These are phyloP conservation scores for Sarcoramphus papa DNA, from an alignment of 2,797 vertebrate genomes.

Conservation along the genomic window DNA sequence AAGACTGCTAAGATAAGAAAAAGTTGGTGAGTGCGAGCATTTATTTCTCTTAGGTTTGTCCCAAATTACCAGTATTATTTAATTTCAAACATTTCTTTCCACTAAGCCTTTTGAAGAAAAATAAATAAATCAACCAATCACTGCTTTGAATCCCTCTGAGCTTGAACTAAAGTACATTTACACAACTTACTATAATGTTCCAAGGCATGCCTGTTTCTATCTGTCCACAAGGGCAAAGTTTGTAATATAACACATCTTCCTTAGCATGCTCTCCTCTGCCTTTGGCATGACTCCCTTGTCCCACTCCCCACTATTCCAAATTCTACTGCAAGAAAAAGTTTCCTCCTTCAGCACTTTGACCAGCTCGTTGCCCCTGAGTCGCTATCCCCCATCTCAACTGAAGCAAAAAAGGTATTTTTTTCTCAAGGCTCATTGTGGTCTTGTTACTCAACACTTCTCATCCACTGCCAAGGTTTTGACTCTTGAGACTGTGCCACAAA, in stretches of 20 bases:
- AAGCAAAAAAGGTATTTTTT: not conserved
- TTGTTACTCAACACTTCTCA: not conserved
- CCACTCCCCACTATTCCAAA: not conserved
- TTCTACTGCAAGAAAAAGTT: not conserved
- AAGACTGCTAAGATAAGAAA: not conserved
- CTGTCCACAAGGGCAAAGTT: not conserved
- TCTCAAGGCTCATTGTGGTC: not conserved
- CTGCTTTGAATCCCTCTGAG: not conserved
- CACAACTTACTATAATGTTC: not conserved
- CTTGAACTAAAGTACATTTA: not conserved
- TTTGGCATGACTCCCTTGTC: not conserved
- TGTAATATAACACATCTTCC: not conserved
- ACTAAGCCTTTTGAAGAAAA: not conserved
- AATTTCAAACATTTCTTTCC: not conserved
- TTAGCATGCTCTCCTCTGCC: not conserved
- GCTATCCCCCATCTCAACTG: rapidly evolving
- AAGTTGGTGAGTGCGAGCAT: rapidly evolving
- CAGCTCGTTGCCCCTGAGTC: rapidly evolving
- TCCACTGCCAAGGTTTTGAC: not conserved
- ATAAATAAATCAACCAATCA: not conserved
- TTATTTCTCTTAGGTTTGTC: not conserved
- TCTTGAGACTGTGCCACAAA: not conserved
- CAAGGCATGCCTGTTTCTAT: not conserved
- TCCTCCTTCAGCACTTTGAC: not conserved
- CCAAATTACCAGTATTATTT: not conserved